These are phyloP conservation scores for Perca fluviatilis DNA, from an alignment of 2,113 vertebrate species.

Conservation along the genomic window DNA sequence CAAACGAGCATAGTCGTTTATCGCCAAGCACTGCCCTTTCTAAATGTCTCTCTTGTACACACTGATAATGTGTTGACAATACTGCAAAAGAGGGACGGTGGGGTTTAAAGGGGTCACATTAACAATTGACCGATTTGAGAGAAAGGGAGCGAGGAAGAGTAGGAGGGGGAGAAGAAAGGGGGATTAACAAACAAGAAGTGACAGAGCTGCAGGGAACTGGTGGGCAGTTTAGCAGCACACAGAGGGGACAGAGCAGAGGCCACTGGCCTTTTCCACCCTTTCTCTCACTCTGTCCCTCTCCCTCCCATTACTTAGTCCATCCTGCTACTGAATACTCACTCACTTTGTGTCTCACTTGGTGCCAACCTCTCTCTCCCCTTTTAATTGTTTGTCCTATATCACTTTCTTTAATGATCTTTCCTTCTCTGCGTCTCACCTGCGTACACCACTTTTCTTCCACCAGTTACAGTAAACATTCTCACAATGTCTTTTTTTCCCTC, in stretches of 20 bases:
- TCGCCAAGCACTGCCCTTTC: constrained; percentile 26
- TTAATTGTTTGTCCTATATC: constrained; percentile 24
- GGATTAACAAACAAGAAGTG: constrained; percentile 78
- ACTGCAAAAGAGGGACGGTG: constrained; percentile 55
- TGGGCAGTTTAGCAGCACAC: constrained; percentile 77
- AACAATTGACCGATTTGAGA: constrained; percentile 77
- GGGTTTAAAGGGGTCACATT: constrained; percentile 80
- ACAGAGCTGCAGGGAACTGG: constrained; percentile 80
- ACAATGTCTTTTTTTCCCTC: background rate
- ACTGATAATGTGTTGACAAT: constrained; percentile 64
- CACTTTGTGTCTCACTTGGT: constrained; percentile 55
- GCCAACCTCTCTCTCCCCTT: constrained; percentile 18
- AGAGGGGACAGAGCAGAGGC: constrained; percentile 78
- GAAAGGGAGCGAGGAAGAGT: constrained; percentile 71
- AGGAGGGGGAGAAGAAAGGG: constrained; percentile 68
- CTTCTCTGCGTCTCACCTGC: background rate
- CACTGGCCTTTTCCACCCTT: constrained; percentile 74
- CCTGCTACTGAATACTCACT: constrained; percentile 54
- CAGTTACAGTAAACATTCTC: background rate
- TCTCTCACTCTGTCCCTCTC: constrained; percentile 66
- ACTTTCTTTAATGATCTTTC: background rate
- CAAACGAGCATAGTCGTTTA: constrained; percentile 11
- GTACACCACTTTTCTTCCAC: background rate
- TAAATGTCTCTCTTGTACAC: constrained; percentile 58
- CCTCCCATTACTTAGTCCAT: constrained; percentile 42